A percentile compares a stretch with the other conserved stretches of the same genome.
Conservation (phyloP, 2,797 vertebrate genomes). For the Cyprinodon diabolis region DNA sequence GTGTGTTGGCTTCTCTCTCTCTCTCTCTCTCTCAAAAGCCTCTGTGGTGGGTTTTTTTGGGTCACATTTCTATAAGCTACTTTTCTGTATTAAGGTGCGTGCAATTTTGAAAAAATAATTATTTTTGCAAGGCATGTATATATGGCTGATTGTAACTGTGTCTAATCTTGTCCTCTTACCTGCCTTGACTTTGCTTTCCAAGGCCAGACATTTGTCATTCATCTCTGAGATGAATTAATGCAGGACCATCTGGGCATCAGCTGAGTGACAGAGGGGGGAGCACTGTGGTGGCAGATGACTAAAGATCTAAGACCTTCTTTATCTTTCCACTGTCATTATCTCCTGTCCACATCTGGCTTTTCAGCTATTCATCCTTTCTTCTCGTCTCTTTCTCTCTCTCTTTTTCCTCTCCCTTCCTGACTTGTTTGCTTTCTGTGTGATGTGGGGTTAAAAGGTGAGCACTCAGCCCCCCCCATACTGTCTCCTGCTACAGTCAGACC, state of each 20-base stretch:
- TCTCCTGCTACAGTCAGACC: not conserved
- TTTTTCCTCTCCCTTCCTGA: conserved; percentile 21
- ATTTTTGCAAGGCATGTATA: not conserved
- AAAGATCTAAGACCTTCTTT: conserved; percentile 57
- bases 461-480: conserved; percentile 14
- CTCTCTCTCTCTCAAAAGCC: not conserved
- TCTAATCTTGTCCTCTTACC: not conserved
- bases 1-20: no score
- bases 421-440: conserved; percentile 42
- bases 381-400: not conserved
- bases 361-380: conserved; percentile 18
- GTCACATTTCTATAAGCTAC: not conserved
- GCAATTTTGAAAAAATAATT: not conserved
- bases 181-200: conserved; percentile 1
- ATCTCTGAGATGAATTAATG: conserved; percentile 43
- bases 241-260: conserved; percentile 30
- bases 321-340: conserved; percentile 57
- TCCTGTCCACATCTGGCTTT: conserved; percentile 38
- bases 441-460: conserved; percentile 61
- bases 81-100: no score
- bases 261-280: conserved; percentile 62
- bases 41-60: not conserved
- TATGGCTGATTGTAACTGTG: not conserved
- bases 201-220: conserved; percentile 34
- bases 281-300: conserved; percentile 48